phyloP scores from a whole-genome alignment of 1,140 invertebrate species.

The Orchestia grillus region DNA sequence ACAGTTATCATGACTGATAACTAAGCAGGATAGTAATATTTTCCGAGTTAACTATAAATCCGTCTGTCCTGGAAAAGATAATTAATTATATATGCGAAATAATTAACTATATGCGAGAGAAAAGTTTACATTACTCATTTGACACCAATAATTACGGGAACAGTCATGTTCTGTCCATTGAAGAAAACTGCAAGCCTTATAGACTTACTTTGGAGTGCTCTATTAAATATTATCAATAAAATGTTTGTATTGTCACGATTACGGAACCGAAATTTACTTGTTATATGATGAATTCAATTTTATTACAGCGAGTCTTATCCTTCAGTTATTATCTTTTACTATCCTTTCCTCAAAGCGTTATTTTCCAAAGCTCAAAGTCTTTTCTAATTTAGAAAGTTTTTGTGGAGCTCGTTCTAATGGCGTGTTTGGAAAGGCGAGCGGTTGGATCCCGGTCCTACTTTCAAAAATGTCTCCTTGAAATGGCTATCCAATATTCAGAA shows the following conservation, averaged over 20 bases:
- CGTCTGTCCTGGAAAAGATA: too few relatives aligned
- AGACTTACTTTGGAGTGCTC: too few relatives aligned
- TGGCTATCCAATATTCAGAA: not conserved
- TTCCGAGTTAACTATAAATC: too few relatives aligned
- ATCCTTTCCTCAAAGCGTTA: not conserved
- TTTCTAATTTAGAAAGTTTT: not conserved
- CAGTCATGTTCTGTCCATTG: too few relatives aligned
- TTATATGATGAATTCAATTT: not conserved
- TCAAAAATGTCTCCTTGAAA: not conserved
- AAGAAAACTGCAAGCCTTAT: too few relatives aligned
- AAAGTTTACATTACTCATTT: too few relatives aligned
- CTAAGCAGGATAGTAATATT: too few relatives aligned
- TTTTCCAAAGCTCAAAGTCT: not conserved
- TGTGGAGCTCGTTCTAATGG: not conserved
- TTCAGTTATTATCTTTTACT: not conserved
- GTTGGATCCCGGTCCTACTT: not conserved
- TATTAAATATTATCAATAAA: too few relatives aligned
- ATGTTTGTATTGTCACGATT: not conserved
- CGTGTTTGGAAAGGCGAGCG: not conserved
- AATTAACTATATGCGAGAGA: too few relatives aligned
- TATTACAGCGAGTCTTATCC: not conserved
- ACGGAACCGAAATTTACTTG: not conserved
- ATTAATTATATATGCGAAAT: too few relatives aligned
- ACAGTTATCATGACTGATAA: too few relatives aligned
- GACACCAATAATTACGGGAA: too few relatives aligned